A percentile compares a stretch with the other conserved stretches of the same genome.
These are phyloP conservation scores for Quadriops clusia DNA, from an alignment of 2,888 invertebrate species.

Conservation along the genomic window DNA sequence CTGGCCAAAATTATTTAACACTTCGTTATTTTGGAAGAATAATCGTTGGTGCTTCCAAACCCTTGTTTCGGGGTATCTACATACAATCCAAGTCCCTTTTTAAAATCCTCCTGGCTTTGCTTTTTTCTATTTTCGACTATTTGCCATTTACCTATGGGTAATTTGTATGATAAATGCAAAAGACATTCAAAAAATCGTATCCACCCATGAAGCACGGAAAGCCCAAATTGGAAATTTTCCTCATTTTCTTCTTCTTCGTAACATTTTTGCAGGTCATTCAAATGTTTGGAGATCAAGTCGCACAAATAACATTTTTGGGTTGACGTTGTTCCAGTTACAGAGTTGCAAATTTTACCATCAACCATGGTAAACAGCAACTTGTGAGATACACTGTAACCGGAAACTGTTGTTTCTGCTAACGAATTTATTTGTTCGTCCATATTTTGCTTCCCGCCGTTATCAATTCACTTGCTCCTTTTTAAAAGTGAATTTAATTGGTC, in stretches of 20 bases:
- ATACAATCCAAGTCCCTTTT: conserved; percentile 15
- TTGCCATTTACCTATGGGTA: conserved; percentile 25
- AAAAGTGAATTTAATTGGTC: no score
- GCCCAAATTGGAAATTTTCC: conserved; percentile 17
- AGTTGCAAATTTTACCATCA: conserved; percentile 22
- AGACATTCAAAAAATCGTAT: conserved; percentile 25
- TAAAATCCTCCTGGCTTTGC: conserved; percentile 13
- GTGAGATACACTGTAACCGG: no score
- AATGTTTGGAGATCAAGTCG: conserved; percentile 15
- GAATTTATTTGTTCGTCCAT: no score
- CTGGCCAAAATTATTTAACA: no score
- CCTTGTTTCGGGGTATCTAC: conserved; percentile 19
- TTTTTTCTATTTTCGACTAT: conserved; percentile 8
- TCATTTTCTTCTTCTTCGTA: conserved; percentile 9
- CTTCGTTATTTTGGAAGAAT: no score
- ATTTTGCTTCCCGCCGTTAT: no score
- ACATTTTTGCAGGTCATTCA: conserved; percentile 15
- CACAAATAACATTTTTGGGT: conserved; percentile 17
- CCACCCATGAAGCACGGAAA: conserved; percentile 25
- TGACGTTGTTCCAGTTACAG: conserved; percentile 14
- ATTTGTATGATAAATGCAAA: conserved; percentile 23
- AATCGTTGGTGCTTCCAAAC: conserved; percentile 19
- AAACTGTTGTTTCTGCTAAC: conserved; percentile 13
- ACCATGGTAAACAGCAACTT: conserved; percentile 22
- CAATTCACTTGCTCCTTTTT: no score